Base-by-base conservation (phyloP, 2,113 vertebrate genomes). In the Phrynosoma blainvillii region DNA sequence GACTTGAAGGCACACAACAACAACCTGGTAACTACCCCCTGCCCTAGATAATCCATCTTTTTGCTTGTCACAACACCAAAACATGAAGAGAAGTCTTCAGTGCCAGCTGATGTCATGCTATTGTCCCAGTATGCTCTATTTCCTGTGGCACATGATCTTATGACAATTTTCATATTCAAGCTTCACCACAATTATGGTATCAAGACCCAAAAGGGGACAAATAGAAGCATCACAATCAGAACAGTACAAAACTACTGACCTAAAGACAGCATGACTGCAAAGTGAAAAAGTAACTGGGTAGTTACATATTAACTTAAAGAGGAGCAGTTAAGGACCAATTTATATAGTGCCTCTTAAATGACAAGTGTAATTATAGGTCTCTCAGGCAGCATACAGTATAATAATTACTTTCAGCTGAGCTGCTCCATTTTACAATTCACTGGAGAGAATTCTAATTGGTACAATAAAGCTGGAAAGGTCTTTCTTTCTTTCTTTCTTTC, bases 381-480 rank as follows among this genome's bases (percentile, higher is more conserved):
- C 90, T 90, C 82, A 88, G 89, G 81, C 79, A 91, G 91, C 82
- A 40, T 85, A 91, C 91, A 92, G 89, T 73, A 92, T 88, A 91
- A 88, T 95, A 95, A 95, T 93, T 94, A 89, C 80, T 79, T 92
- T 91, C 94, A 93, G 92, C 92, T 95, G 90, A 93, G 89, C 84
- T 89, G 84, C 71, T 91, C 80, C 79, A 86, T 85, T 92, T 91
- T 89, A 12, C 88, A 92, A 89, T 85, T 76, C 77, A 47, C 79
- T 88, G 42, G 84, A 91, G 86, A 9, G 25, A 52, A 87, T 66
- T 88, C 79, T 36, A 88, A 84, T 79, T 16, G 52, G 68, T 20
- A 59, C 88, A 84, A 83, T 89, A 93, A 87, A 13, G 85, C 20
- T 23, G 25, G 8, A 30, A 30, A 71, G 25, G 23, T 27, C 12